Evolutionary conservation across 2,113 vertebrate genomes (phyloP), one percentile per base, ranked within the genome.

Genomic region (Paraplagusia blochii): DNA sequence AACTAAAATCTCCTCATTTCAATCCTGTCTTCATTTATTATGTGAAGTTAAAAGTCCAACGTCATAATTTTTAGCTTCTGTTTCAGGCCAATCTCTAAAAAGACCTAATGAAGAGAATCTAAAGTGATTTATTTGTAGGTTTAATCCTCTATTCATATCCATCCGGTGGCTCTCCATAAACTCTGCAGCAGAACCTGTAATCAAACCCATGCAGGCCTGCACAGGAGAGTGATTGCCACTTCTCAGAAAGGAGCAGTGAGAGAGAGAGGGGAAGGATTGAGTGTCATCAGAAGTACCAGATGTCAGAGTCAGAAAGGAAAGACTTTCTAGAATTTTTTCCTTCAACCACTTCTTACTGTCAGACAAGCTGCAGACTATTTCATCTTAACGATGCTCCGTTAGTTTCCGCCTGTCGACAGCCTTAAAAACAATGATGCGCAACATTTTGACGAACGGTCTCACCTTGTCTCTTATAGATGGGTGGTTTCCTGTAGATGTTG

Each of bases 381-480:
- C 35, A 45, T 36, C 40, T 14, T 34, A 44, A 59, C 8, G 39
- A 29, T 18, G 12, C 42, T 19, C 9, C 55, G 8, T 56, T 8
- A 10, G 40, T 14, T 12, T 13, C 39, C 1, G n/a, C n/a, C n/a
- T n/a, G n/a, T n/a, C n/a, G n/a, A n/a, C n/a, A n/a, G n/a, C n/a
- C n/a, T n/a, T n/a, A n/a, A n/a, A n/a, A n/a, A n/a, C n/a, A n/a
- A n/a, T n/a, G n/a, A n/a, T n/a, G n/a, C n/a, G n/a, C n/a, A n/a
- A n/a, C n/a, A n/a, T n/a, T n/a, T n/a, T n/a, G n/a, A n/a, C n/a
- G 39, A 72, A 51, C 44, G 4, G 1, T 81, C 80, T 60, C 89
- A 98, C 96, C 96, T 86, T 94, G 92, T 82, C 92, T 92, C 79
- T 96, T 97, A 87, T 97, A 97, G 93, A 96, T 95, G 76, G 96